These are phyloP conservation scores for Biston betularia DNA, from an alignment of 2,888 invertebrate genomes.

Conservation along the genomic window DNA sequence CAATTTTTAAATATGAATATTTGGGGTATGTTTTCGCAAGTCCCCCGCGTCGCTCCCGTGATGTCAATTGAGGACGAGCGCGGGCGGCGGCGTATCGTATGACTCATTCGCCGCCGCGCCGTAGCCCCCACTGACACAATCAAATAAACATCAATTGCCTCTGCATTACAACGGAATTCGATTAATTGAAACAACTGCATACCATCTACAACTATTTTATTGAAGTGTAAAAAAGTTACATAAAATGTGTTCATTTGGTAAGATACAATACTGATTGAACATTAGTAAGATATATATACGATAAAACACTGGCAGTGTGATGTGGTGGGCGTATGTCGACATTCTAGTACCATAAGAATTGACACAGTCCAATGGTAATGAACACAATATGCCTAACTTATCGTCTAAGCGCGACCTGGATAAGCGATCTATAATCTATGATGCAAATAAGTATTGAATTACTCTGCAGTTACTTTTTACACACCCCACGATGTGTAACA, in stretches of 20 bases:
- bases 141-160: slow-evolving; percentile 74
- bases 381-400: slow-evolving; percentile 75
- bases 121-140: slow-evolving; percentile 61
- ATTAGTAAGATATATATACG: slow-evolving; percentile 55
- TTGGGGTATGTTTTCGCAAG: slow-evolving; percentile 63
- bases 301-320: slow-evolving; percentile 76
- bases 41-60: slow-evolving; percentile 54
- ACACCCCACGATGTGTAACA: slow-evolving; percentile 77
- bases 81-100: slow-evolving; percentile 53
- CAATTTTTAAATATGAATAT: slow-evolving; percentile 80
- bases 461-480: slow-evolving; percentile 56
- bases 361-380: slow-evolving; percentile 87
- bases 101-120: slow-evolving; percentile 61
- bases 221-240: slow-evolving; percentile 77
- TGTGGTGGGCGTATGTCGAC: slow-evolving; percentile 86
- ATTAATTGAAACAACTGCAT: slow-evolving; percentile 81
- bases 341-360: slow-evolving; percentile 89
- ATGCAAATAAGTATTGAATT: slow-evolving; percentile 72
- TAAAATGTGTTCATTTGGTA: slow-evolving; percentile 72
- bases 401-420: slow-evolving; percentile 53
- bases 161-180: slow-evolving; percentile 80
- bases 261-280: slow-evolving; percentile 48
- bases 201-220: slow-evolving; percentile 82
- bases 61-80: slow-evolving; percentile 51
- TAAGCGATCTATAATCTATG: slow-evolving; percentile 69